These are phyloP conservation scores for Orthosia gracilis DNA, from an alignment of 2,888 invertebrate genomes.

Conservation along the genomic window DNA sequence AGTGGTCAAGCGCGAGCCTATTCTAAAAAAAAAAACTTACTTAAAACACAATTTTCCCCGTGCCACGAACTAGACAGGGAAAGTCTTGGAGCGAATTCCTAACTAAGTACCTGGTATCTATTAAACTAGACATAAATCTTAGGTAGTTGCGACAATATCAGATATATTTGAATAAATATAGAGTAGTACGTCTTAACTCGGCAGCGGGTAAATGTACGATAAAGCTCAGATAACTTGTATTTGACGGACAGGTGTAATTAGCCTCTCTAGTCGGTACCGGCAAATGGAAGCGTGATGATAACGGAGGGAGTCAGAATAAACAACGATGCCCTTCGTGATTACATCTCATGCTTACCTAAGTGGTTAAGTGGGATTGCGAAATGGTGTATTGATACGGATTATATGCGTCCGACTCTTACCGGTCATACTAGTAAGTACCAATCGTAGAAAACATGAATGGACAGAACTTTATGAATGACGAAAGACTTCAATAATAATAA, in stretches of 20 bases:
- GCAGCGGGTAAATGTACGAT: slow-evolving; percentile 80
- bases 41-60: too few relatives aligned
- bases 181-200: slow-evolving; percentile 69
- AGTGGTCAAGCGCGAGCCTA: too few relatives aligned
- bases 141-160: slow-evolving; percentile 67
- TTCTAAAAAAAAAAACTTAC: too few relatives aligned
- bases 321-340: slow-evolving; percentile 86
- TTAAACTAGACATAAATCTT: slow-evolving; percentile 69
- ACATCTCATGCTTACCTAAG: slow-evolving; percentile 74
- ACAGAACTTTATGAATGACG: slow-evolving; percentile 57
- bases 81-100: slow-evolving; percentile 63
- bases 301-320: slow-evolving; percentile 78
- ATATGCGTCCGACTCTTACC: slow-evolving; percentile 35
- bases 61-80: slow-evolving; percentile 59
- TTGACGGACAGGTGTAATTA: slow-evolving; percentile 89
- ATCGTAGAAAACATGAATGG: slow-evolving; percentile 57
- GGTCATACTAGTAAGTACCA: slow-evolving; percentile 6
- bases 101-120: slow-evolving; percentile 67
- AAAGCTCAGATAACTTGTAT: slow-evolving; percentile 80
- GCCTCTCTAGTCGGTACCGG: slow-evolving; percentile 77
- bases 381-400: slow-evolving; percentile 65
- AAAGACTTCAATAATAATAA: not conserved
- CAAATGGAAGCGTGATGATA: slow-evolving; percentile 81
- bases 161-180: slow-evolving; percentile 71
- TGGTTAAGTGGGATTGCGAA: slow-evolving; percentile 81